These are phyloP conservation scores for Drosophila baimaii DNA, from an alignment of 1,140 invertebrate species.

Conservation along the genomic window DNA sequence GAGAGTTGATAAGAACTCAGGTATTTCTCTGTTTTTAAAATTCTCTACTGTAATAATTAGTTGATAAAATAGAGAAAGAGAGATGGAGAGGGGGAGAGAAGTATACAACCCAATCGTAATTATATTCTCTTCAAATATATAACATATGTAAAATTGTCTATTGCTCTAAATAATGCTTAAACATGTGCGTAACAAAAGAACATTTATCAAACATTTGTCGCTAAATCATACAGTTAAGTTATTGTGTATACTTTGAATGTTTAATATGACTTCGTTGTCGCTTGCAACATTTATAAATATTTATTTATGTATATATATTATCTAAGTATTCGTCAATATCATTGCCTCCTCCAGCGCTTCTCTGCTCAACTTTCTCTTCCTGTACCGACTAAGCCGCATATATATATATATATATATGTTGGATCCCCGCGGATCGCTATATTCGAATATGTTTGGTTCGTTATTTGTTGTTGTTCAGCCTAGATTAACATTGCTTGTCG, in stretches of 20 bases:
- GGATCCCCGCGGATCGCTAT: constrained; percentile 11
- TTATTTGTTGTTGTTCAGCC: constrained; percentile 41
- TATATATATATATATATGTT: constrained; percentile 16
- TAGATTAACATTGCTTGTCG: constrained; percentile 51
- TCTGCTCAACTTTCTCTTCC: constrained; percentile 20
- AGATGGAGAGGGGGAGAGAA: no score
- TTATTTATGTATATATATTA: constrained; percentile 46
- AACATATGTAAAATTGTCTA: constrained; percentile 67
- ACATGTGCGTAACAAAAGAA: constrained; percentile 72
- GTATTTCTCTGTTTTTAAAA: constrained; percentile 41
- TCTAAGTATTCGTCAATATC: constrained; percentile 35
- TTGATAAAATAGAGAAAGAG: constrained; percentile 14
- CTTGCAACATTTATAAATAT: constrained; percentile 50
- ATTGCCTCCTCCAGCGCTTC: constrained; percentile 37
- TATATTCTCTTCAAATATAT: constrained; percentile 31
- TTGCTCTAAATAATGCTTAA: constrained; percentile 71
- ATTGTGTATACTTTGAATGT: constrained; percentile 28
- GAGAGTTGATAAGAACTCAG: constrained; percentile 28
- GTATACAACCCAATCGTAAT: constrained; percentile 62
- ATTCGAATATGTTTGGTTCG: constrained; percentile 45
- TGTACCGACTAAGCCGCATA: constrained; percentile 38
- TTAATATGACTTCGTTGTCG: constrained; percentile 55
- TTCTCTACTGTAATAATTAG: constrained; percentile 28
- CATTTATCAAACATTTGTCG: constrained; percentile 44
- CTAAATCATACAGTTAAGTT: constrained; percentile 48